Evolutionary conservation across 2,797 vertebrate species (phyloP).

Genomic region (Premnoplex brunnescens): DNA sequence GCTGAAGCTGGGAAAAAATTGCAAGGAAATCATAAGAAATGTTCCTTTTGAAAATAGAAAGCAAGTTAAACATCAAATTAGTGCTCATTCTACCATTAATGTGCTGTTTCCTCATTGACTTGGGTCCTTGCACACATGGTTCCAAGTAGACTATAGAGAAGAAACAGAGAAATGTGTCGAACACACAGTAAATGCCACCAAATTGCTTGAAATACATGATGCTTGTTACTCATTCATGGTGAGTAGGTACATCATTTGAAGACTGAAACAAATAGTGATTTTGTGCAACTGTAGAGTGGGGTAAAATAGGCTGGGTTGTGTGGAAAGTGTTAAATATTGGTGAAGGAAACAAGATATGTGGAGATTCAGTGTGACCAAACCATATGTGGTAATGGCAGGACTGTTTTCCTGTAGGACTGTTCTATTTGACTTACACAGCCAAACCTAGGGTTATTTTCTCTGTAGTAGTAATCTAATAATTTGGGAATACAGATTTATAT

Average conservation of each 20-base stretch:
- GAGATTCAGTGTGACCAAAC: background rate
- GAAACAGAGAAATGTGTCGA: background rate
- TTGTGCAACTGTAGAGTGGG: background rate
- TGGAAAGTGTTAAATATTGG: background rate
- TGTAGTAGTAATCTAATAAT: background rate
- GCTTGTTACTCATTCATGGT: background rate
- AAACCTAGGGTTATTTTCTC: background rate
- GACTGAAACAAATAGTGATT: background rate
- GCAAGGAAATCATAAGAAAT: background rate
- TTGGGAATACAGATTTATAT: background rate
- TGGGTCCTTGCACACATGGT: background rate
- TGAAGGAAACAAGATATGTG: background rate
- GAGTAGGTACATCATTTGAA: background rate
- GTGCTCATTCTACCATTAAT: background rate
- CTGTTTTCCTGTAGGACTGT: rapidly evolving
- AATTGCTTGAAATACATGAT: rapidly evolving
- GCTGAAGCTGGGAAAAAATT: background rate
- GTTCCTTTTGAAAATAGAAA: background rate
- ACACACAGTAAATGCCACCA: background rate
- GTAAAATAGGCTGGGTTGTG: background rate
- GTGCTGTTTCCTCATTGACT: background rate
- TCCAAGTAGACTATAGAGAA: background rate
- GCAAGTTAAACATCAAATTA: background rate
- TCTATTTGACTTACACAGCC: background rate
- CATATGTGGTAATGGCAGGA: background rate